Evolutionary conservation across 2,797 vertebrate genomes (phyloP).

Genomic region (Lophius americanus): DNA sequence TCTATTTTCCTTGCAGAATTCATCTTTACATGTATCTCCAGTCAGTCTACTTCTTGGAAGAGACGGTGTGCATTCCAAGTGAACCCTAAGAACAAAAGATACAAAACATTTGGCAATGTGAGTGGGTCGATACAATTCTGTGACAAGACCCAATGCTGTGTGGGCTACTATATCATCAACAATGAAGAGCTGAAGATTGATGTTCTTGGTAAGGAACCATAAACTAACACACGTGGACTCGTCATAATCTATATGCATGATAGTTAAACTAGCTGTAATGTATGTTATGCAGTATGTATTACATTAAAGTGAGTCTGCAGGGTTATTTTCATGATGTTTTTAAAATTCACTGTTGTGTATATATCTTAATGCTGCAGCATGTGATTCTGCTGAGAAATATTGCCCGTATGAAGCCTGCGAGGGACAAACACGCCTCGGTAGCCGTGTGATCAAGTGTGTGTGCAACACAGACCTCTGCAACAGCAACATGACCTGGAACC

Average conservation of each 20-base stretch:
- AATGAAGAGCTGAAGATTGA: conserved; percentile 50
- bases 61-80: conserved; percentile 69
- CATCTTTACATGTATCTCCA: conserved; percentile 32
- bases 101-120: conserved; percentile 53
- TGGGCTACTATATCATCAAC: conserved; percentile 56
- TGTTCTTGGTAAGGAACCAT: conserved; percentile 62
- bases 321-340: not conserved
- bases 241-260: not conserved
- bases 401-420: conserved; percentile 65
- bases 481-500: conserved; percentile 60
- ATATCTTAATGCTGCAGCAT: conserved; percentile 60
- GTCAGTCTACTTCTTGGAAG: conserved; percentile 39
- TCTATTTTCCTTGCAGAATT: conserved; percentile 47
- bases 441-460: conserved; percentile 42
- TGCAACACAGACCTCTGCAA: conserved; percentile 79
- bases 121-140: conserved; percentile 71
- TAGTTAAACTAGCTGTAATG: not conserved
- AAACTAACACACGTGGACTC: not conserved
- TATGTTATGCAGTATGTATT: not conserved
- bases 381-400: conserved; percentile 45
- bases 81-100: conserved; percentile 16
- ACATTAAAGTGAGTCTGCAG: not conserved
- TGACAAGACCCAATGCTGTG: conserved; percentile 65
- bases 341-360: not conserved
- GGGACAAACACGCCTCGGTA: not conserved